Conservation (phyloP, 2,797 vertebrate species). For the Phrynocephalus vlangalii region DNA sequence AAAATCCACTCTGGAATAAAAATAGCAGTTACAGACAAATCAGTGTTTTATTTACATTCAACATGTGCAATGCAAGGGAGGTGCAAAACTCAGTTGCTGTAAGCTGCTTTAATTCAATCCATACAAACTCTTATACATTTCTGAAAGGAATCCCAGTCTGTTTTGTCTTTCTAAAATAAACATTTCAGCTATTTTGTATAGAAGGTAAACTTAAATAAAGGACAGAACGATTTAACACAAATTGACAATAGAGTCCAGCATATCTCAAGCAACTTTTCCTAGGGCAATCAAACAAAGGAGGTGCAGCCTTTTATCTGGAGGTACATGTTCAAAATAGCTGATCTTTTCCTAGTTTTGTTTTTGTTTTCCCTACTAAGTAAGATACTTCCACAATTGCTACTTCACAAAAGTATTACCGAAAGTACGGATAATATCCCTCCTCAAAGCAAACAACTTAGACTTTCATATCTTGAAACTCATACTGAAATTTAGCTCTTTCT, state of each 20-base stretch:
- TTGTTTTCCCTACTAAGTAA: background rate
- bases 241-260: background rate
- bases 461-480: background rate
- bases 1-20: constrained; percentile 1
- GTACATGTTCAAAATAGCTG: background rate
- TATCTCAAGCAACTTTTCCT: background rate
- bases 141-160: constrained; percentile 33
- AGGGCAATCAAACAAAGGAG: background rate
- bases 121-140: constrained; percentile 44
- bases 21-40: background rate
- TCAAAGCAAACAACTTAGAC: background rate
- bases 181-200: background rate
- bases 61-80: constrained; percentile 56
- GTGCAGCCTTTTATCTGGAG: background rate
- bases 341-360: background rate
- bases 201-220: background rate
- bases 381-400: background rate
- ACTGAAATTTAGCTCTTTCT: background rate
- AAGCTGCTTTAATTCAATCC: constrained; percentile 47
- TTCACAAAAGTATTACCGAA: background rate
- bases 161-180: background rate
- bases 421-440: background rate
- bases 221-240: background rate
- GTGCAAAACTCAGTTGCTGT: constrained; percentile 45
- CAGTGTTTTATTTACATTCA: constrained; percentile 70